Percentiles rank a stretch among this genome's conserved stretches.
These are phyloP conservation scores for Cheilosia vernalis DNA, from an alignment of 2,888 invertebrate species.

Conservation along the genomic window DNA sequence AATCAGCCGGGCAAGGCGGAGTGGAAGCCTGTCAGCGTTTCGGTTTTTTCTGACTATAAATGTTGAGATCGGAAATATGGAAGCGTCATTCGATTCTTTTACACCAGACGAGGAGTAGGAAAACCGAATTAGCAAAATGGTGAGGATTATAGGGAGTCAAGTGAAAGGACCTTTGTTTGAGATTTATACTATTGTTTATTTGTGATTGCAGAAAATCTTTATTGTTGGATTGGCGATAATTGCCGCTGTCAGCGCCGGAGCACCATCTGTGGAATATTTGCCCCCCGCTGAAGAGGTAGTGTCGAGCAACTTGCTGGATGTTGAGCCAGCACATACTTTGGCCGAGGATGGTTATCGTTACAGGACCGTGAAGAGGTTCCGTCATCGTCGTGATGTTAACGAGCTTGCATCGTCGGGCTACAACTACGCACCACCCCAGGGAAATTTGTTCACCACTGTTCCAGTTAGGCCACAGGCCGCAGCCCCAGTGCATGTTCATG, in stretches of 20 bases:
- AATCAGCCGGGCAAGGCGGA: conserved; percentile 16
- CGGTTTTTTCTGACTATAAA: conserved; percentile 61
- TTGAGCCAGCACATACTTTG: conserved; percentile 60
- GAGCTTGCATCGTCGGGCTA: conserved; percentile 28
- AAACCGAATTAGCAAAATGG: conserved; percentile 53
- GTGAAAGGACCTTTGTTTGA: neutral
- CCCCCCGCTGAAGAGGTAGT: conserved; percentile 60
- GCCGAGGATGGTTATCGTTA: conserved; percentile 69
- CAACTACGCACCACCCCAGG: neutral
- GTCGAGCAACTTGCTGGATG: conserved; percentile 50
- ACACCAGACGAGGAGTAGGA: conserved; percentile 62
- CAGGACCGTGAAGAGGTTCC: conserved; percentile 66
- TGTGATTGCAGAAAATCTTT: conserved; percentile 51
- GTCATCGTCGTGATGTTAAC: conserved; percentile 69
- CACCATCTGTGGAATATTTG: conserved; percentile 64
- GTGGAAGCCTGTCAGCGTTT: conserved; percentile 27
- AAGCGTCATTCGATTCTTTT: conserved; percentile 69
- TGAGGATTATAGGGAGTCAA: conserved; percentile 36
- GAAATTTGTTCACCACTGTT: neutral
- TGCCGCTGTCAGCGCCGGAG: conserved; percentile 63
- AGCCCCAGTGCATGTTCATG: conserved; percentile 2
- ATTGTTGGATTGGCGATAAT: conserved; percentile 67
- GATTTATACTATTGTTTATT: conserved; percentile 3
- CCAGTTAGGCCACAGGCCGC: neutral
- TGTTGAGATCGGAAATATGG: conserved; percentile 53